These are phyloP conservation scores for Aphis craccivora DNA, from an alignment of 1,140 invertebrate species.

Conservation along the genomic window DNA sequence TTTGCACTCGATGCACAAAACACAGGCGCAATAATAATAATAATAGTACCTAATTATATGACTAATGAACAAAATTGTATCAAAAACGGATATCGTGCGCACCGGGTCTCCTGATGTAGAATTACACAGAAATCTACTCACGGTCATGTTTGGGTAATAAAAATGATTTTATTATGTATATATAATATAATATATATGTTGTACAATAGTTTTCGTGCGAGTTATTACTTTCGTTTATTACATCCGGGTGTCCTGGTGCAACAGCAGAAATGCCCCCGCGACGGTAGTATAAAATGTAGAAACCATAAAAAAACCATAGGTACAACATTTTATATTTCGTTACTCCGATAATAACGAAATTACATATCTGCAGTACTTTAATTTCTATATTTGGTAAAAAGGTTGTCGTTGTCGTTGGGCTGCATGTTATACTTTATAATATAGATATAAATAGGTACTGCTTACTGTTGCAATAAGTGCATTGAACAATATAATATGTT, in stretches of 20 bases:
- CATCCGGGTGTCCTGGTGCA: conserved; percentile 48
- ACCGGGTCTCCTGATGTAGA: background rate
- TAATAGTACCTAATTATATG: background rate
- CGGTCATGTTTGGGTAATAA: conserved; percentile 44
- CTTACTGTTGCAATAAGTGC: background rate
- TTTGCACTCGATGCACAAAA: background rate
- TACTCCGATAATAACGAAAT: background rate
- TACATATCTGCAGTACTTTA: background rate
- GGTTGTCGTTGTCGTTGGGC: background rate
- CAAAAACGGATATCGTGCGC: conserved; percentile 7
- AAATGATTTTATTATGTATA: conserved; percentile 45
- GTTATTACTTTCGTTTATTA: conserved; percentile 43
- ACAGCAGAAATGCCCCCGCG: background rate
- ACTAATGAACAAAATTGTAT: conserved; percentile 2
- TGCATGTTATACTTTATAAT: background rate
- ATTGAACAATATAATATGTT: background rate
- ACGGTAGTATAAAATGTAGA: background rate
- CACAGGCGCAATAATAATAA: background rate
- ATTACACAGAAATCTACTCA: conserved; percentile 45
- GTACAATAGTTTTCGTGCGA: conserved; percentile 39
- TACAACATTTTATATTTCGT: background rate
- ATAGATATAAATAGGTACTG: background rate
- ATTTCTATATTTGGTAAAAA: background rate
- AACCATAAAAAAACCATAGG: background rate
- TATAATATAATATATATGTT: background rate